phyloP scores from a whole-genome alignment of 2,888 invertebrate species.

The Epsilonema sp. region DNA sequence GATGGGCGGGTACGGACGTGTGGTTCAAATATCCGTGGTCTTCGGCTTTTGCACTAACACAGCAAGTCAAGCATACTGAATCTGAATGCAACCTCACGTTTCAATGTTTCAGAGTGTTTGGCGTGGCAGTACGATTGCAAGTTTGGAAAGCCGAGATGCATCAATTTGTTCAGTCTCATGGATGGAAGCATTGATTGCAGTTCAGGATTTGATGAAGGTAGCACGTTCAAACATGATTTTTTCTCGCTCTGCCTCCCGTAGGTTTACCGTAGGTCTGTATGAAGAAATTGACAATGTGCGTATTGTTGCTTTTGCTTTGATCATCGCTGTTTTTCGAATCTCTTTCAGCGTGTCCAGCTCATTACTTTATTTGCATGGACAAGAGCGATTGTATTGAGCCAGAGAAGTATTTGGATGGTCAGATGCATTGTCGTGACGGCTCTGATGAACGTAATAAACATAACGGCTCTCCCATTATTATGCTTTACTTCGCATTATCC shows the following conservation, averaged over 20 bases:
- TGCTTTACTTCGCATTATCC: background rate
- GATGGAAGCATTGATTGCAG: conserved; percentile 21
- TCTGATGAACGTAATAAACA: conserved; percentile 9
- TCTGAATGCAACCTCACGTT: too few species aligned
- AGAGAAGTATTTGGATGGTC: conserved; percentile 15
- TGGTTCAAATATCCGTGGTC: too few species aligned
- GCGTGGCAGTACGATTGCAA: conserved; percentile 26
- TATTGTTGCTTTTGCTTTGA: too few species aligned
- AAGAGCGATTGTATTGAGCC: conserved; percentile 16
- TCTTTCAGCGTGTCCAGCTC: conserved; percentile 8
- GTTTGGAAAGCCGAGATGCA: conserved; percentile 21
- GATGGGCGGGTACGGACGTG: too few species aligned
- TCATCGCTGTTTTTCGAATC: too few species aligned
- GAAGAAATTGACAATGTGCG: too few species aligned
- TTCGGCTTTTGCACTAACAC: too few species aligned
- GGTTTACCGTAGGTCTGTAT: too few species aligned
- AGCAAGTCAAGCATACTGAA: too few species aligned
- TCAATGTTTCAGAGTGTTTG: conserved; percentile 19
- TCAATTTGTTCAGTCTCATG: conserved; percentile 15
- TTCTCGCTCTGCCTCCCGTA: background rate
- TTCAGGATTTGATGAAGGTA: conserved; percentile 23
- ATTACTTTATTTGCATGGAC: conserved; percentile 8
- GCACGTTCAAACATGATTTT: too few species aligned
- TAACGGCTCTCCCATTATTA: too few species aligned
- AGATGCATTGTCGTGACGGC: conserved; percentile 11